Conservation (phyloP, 2,888 invertebrate species). For the Tridacna crocea region DNA sequence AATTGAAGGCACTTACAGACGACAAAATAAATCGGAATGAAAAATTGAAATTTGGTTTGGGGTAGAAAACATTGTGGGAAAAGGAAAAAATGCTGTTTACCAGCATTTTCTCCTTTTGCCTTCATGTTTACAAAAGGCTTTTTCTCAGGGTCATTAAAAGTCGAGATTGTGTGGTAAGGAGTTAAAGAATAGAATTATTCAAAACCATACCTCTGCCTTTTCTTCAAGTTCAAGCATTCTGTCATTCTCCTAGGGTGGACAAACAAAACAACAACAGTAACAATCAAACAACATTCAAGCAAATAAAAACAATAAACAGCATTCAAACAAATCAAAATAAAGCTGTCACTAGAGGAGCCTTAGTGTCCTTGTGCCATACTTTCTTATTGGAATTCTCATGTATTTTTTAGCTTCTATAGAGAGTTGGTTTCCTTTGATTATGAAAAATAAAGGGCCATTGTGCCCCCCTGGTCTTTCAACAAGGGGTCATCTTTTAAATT, state of each 20-base stretch:
- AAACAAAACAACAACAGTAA: conserved; percentile 39
- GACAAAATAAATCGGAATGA: too few relatives aligned
- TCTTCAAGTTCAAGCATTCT: conserved; percentile 43
- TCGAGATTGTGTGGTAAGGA: background rate
- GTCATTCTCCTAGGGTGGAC: conserved; percentile 43
- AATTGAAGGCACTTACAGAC: too few relatives aligned
- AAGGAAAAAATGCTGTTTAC: background rate
- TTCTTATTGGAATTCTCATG: too few relatives aligned
- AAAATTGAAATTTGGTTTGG: too few relatives aligned
- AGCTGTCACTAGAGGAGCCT: background rate
- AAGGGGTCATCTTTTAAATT: too few relatives aligned
- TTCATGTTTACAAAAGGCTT: background rate
- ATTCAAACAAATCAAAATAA: too few relatives aligned
- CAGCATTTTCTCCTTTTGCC: conserved; percentile 7
- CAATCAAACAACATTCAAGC: conserved; percentile 15
- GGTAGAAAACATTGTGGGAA: background rate
- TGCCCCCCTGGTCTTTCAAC: too few relatives aligned
- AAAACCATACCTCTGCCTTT: conserved; percentile 35
- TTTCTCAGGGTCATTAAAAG: background rate
- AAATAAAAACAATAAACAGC: conserved; percentile 7
- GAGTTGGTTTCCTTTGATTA: too few relatives aligned
- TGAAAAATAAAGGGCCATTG: too few relatives aligned
- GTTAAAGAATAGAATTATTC: background rate
- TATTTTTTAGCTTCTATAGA: too few relatives aligned
- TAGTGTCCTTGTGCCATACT: too few relatives aligned